Evolutionary conservation across 2,797 vertebrate genomes (phyloP), one percentile per base, ranked within the genome.

Genomic region (Gobionotothen gibberifrons): DNA sequence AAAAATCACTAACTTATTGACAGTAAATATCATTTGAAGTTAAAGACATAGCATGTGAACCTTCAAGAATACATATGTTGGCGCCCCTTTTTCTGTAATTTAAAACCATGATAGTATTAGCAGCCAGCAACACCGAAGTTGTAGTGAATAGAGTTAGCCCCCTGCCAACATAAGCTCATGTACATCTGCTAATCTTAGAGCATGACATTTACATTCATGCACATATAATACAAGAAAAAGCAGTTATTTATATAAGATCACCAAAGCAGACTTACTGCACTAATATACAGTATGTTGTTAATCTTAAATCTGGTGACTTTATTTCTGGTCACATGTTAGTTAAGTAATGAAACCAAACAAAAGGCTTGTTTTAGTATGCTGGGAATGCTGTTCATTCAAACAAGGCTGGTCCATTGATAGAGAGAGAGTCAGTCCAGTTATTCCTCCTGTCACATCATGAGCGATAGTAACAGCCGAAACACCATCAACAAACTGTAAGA

Each of bases 401-500:
- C 53, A 39, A 68, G 63, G 57, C 15, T 53, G 47, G 26, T 57
- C 66, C 43, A 2, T 5, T n/a, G 9, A 69, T 26, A 51, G 21
- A 22, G 13, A n/a, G 16, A 36, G 7, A 15, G 21, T 76, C 59
- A 3, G 19, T 46, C 43, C 21, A 19, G 44, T 56, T 21, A 9
- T 9, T 71, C 71, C 36, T 13, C 4, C 5, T 9, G 29, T 81
- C 54, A 92, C 71, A 55, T 22, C 7, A 95, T 55, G 61, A 94
- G 61, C 86, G 92, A 85, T 17, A 97, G 84, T 67, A 97, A 86
- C 62, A 98, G 93, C 61, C 96, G 96, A 81, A 98, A 87, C 77
- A 97, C 95, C 96, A 98, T 97, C 87, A 98, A 53, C 74, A 97
- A 93, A 93, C 97, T 99, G 94, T 2, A 85, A 76, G 86, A 46